phyloP scores from a whole-genome alignment of 2,113 vertebrate genomes.

The Elephas maximus region DNA sequence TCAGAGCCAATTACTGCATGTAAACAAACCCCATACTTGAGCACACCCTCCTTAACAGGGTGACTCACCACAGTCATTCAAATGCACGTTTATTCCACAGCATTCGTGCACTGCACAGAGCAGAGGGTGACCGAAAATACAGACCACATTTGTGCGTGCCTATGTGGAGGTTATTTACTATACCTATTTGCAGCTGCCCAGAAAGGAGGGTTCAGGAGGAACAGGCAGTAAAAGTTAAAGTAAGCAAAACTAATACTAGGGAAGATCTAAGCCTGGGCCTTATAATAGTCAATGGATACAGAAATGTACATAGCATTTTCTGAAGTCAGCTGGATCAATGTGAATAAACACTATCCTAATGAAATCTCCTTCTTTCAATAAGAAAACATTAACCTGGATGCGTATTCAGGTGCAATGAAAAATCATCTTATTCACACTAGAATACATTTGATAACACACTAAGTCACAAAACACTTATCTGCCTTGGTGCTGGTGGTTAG shows the following conservation, averaged over 20 bases:
- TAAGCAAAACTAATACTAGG: conserved; percentile 50
- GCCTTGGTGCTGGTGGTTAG: not conserved
- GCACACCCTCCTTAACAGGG: not conserved
- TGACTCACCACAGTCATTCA: conserved; percentile 10
- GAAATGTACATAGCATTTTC: conserved; percentile 29
- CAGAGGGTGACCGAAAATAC: conserved; percentile 16
- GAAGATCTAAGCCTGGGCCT: conserved; percentile 29
- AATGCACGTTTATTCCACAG: conserved; percentile 36
- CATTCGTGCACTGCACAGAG: not conserved
- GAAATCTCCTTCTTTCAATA: conserved; percentile 40
- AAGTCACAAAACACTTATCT: conserved; percentile 66
- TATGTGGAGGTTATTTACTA: conserved; percentile 26
- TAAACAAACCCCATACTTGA: conserved; percentile 55
- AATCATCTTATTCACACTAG: conserved; percentile 62
- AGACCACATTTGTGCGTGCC: not conserved
- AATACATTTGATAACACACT: not conserved
- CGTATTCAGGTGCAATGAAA: conserved; percentile 50
- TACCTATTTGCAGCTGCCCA: not conserved
- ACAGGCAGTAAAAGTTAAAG: conserved; percentile 37
- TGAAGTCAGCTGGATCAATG: conserved; percentile 17
- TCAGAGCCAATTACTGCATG: conserved; percentile 29
- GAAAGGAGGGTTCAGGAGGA: conserved; percentile 16
- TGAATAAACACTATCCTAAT: conserved; percentile 31
- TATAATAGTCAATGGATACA: not conserved
- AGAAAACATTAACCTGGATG: conserved; percentile 55